phyloP scores from a whole-genome alignment of 2,888 invertebrate genomes.

The Euzophera pinguis region DNA sequence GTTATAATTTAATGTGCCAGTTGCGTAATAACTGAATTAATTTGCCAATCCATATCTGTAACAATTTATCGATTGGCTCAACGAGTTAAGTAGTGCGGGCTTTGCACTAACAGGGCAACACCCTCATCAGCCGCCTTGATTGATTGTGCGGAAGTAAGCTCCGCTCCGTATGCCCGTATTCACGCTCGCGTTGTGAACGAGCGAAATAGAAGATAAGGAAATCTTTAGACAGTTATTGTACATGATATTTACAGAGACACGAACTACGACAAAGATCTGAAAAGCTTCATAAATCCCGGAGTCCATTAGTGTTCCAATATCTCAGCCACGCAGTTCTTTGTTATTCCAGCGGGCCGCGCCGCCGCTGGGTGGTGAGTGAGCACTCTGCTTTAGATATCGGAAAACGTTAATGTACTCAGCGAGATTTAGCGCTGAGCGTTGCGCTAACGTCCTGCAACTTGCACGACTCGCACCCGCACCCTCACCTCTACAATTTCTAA shows the following conservation, averaged over 20 bases:
- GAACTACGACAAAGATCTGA: conserved; percentile 38
- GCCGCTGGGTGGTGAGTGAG: conserved; percentile 33
- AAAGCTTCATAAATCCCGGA: conserved; percentile 60
- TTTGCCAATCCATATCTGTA: conserved; percentile 41
- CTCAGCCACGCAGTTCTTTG: conserved; percentile 71
- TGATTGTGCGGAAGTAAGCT: conserved; percentile 70
- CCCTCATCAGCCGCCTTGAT: conserved; percentile 65
- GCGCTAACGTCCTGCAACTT: conserved; percentile 34
- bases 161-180: conserved; percentile 37
- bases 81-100: conserved; percentile 48
- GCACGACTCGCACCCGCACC: conserved; percentile 25
- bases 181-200: conserved; percentile 31
- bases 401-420: conserved; percentile 71
- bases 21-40: conserved; percentile 47
- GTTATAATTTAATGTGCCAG: conserved; percentile 44
- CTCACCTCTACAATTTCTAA: conserved; percentile 27
- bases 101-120: conserved; percentile 48
- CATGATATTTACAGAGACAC: conserved; percentile 26
- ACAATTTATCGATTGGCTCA: conserved; percentile 43
- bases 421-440: conserved; percentile 60
- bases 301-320: conserved; percentile 71
- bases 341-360: conserved; percentile 63
- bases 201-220: conserved; percentile 18
- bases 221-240: conserved; percentile 19
- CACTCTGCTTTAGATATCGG: conserved; percentile 71